A percentile compares a stretch with the other conserved stretches of the same genome.
Conservation (phyloP, 2,888 invertebrate species). For the Rotaria macrura region DNA sequence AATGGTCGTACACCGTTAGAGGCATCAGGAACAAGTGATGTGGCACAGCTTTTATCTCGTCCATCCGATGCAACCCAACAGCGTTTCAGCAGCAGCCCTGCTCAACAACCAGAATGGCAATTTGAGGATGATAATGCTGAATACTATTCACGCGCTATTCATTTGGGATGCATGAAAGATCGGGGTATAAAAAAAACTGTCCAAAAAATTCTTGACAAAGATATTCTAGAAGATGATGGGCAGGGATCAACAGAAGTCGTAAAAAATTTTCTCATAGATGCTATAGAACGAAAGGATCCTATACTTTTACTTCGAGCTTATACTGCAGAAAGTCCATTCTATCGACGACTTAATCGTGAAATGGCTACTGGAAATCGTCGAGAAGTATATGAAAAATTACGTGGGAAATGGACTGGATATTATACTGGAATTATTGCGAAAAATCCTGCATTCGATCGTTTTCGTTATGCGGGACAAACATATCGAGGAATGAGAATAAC, state of each 20-base stretch:
- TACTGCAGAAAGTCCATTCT: neutral
- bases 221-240: neutral
- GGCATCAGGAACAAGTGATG: neutral
- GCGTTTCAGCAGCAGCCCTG: neutral
- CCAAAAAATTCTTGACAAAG: neutral
- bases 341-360: neutral
- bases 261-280: neutral
- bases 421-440: neutral
- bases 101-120: neutral
- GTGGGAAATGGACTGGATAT: neutral
- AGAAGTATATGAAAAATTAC: neutral
- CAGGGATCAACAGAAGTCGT: neutral
- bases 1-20: neutral
- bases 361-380: neutral
- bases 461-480: neutral
- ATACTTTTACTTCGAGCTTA: neutral
- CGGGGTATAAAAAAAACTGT: neutral
- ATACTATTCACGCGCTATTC: neutral
- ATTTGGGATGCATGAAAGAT: neutral
- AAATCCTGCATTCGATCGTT: neutral
- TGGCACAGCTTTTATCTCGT: neutral
- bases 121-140: neutral
- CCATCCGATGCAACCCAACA: neutral
- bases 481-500: neutral
- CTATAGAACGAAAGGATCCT: neutral